Base-by-base conservation (phyloP, 2,797 vertebrate genomes). In the Eutrigla gurnardus region DNA sequence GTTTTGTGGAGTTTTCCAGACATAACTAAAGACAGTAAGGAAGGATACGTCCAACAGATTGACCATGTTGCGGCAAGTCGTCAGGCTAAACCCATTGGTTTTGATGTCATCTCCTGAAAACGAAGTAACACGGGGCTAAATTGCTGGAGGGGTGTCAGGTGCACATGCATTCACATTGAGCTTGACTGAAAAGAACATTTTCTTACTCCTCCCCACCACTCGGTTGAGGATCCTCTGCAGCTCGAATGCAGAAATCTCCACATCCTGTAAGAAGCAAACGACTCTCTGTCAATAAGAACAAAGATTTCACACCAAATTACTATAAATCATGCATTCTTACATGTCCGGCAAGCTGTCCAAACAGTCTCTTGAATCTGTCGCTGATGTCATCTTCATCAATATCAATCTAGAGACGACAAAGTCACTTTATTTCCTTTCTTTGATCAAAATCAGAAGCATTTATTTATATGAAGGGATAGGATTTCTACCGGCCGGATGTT, bases 221-320 rank as follows among this genome's bases (percentile, higher is more conserved):
- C 84, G 93, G 75, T 95, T 96, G 81, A 98, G 88, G 91, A 97
- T 96, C 60, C 5, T 93, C 79, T 91, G 92, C 62, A 97, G 84
- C 74, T 97, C 96, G 0, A 96, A 96, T 43, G 92, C 92, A 0
- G 93, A 96, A 80, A 97, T 96, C 90, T 97, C 96, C 0, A 92
- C 91, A 57, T 98, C 97, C 96, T 98, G 25, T 25, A 15, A 1
- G 1, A 73, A 69, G 4, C 15, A 67, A 15, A 42, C 1, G 10
- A 73, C 13, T 42, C 9, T 60, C 37, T 55, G 13, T 36, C 37
- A 8, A 45, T 54, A 2, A 45, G 1, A 13, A 17, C 12, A 4
- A 46, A 7, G 0, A 45, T 33, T 40, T 4, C 5, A 50, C 3
- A 63, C 15, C 4, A 32, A 2, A 36, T 45, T 15, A 15, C 4